These are phyloP conservation scores for Pimephales promelas DNA, from an alignment of 2,113 vertebrate genomes.

Conservation along the genomic window DNA sequence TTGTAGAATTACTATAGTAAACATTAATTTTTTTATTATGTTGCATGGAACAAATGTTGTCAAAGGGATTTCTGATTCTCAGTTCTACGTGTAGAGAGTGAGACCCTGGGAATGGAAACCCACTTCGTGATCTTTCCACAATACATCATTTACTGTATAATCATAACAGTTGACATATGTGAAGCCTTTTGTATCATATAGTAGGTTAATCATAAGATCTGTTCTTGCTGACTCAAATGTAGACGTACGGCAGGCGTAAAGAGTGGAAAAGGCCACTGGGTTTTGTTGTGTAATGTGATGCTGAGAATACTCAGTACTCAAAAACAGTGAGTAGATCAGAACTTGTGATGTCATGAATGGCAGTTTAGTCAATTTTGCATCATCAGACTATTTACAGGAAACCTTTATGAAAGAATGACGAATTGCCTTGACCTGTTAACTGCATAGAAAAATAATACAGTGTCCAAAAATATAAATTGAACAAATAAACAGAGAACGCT, in stretches of 20 bases:
- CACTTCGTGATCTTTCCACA: background rate
- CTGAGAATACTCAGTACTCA: background rate
- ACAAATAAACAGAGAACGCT: background rate
- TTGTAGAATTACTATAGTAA: background rate
- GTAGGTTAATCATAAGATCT: background rate
- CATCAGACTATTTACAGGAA: constrained; percentile 11
- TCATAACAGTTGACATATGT: background rate
- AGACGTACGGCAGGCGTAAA: background rate
- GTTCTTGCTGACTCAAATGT: constrained; percentile 2
- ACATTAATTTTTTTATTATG: too few species aligned
- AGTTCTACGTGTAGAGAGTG: background rate
- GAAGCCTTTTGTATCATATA: background rate
- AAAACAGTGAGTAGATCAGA: background rate
- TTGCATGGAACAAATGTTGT: too few species aligned
- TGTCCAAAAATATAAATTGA: background rate
- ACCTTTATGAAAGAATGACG: background rate
- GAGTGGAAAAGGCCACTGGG: background rate
- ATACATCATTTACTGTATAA: background rate
- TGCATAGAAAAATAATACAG: too few species aligned
- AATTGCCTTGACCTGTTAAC: background rate
- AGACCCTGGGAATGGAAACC: background rate
- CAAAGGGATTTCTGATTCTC: background rate
- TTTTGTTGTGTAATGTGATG: background rate
- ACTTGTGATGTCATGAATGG: background rate
- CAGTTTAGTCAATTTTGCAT: background rate